Percentiles rank a stretch among this genome's conserved stretches.
Conservation (phyloP, 2,113 vertebrate genomes). For the Rhea pennata region DNA sequence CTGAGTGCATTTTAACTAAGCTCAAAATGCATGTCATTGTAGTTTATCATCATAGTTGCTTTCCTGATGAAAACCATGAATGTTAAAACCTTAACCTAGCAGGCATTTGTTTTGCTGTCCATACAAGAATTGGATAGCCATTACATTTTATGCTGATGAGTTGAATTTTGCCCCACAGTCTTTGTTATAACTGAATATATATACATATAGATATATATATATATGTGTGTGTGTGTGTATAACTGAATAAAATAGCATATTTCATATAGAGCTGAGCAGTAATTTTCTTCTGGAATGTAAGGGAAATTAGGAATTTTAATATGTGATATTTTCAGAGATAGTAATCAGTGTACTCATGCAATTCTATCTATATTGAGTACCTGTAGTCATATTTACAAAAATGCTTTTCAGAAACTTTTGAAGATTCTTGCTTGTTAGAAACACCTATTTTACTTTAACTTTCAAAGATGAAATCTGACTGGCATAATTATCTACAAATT, state of each 20-base stretch:
- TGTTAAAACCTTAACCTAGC: not conserved
- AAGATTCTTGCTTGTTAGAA: not conserved
- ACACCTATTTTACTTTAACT: not conserved
- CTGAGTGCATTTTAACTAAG: accelerated
- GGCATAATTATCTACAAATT: not conserved
- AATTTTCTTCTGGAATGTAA: not conserved
- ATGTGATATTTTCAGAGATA: not conserved
- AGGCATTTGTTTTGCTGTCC: not conserved
- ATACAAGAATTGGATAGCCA: not conserved
- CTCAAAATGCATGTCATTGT: not conserved
- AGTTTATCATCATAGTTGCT: accelerated
- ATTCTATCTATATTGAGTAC: not conserved
- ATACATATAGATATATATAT: too few species aligned
- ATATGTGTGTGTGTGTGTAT: too few species aligned
- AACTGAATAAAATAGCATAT: not conserved
- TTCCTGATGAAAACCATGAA: not conserved
- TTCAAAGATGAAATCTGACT: not conserved
- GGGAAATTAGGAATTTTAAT: not conserved
- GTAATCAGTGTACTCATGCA: not conserved
- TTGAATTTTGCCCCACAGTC: not conserved
- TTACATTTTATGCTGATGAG: not conserved
- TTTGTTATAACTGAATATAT: not conserved
- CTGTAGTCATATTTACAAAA: not conserved
- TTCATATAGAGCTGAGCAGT: not conserved
- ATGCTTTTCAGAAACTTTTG: not conserved